Conservation (phyloP, 2,888 invertebrate genomes). For the Spodoptera picta region DNA sequence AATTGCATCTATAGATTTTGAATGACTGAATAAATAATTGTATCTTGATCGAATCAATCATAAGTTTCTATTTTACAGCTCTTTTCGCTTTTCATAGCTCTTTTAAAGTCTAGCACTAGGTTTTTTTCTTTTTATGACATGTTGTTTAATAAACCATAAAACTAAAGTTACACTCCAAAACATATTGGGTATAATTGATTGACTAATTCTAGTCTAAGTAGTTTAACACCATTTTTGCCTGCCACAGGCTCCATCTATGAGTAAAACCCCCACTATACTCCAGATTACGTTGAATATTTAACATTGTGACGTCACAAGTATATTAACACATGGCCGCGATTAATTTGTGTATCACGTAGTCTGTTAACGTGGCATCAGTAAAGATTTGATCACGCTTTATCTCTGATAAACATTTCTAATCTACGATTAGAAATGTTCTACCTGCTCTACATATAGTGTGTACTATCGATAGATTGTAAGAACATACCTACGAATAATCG, state of each 20-base stretch:
- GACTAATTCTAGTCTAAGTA: too few relatives aligned
- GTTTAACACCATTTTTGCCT: too few relatives aligned
- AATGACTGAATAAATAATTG: too few relatives aligned
- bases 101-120: too few relatives aligned
- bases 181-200: too few relatives aligned
- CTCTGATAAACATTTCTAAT: conserved; percentile 63
- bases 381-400: conserved; percentile 61
- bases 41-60: too few relatives aligned
- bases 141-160: too few relatives aligned
- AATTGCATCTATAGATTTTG: too few relatives aligned
- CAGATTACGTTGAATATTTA: conserved; percentile 8
- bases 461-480: conserved; percentile 27
- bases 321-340: conserved; percentile 29
- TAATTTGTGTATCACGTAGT: conserved; percentile 28
- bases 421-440: conserved; percentile 58
- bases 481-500: background rate
- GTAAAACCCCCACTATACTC: conserved; percentile 3
- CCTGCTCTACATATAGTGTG: conserved; percentile 36
- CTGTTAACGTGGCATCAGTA: conserved; percentile 37
- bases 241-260: conserved; percentile 3
- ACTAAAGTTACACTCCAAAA: too few relatives aligned
- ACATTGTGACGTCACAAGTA: conserved; percentile 32
- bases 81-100: too few relatives aligned
- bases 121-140: too few relatives aligned
- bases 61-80: too few relatives aligned